phyloP scores from a whole-genome alignment of 2,797 vertebrate genomes.

The Megalops cyprinoides region DNA sequence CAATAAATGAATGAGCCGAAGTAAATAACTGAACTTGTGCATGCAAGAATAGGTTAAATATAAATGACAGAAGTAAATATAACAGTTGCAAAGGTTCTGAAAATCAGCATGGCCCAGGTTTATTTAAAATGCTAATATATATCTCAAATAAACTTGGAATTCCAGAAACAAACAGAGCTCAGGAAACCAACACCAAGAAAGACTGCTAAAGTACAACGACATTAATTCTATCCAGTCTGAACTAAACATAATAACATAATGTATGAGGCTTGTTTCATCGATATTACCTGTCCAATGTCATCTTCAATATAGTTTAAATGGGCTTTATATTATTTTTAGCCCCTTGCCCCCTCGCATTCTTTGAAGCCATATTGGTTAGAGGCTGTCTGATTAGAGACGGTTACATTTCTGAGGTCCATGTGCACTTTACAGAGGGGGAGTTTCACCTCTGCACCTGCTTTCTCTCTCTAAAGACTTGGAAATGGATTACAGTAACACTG shows the following conservation, averaged over 20 bases:
- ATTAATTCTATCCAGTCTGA: background rate
- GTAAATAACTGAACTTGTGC: background rate
- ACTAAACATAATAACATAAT: no score
- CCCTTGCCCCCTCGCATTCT: background rate
- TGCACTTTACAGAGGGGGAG: no score
- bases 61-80: conserved; percentile 27
- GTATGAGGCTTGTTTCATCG: no score
- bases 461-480: background rate
- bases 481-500: background rate
- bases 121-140: conserved; percentile 16
- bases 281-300: no score
- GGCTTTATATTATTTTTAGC: background rate
- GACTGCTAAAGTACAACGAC: no score
- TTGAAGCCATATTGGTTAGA: background rate
- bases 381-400: no score
- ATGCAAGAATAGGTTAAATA: background rate
- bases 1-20: background rate
- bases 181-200: background rate
- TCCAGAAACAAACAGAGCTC: background rate
- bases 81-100: conserved; percentile 19
- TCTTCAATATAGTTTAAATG: background rate
- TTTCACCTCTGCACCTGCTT: background rate
- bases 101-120: no score
- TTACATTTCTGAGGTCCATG: background rate
- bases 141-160: background rate